Evolutionary conservation across 2,113 vertebrate genomes (phyloP).

Genomic region (Tragelaphus buxtoni): DNA sequence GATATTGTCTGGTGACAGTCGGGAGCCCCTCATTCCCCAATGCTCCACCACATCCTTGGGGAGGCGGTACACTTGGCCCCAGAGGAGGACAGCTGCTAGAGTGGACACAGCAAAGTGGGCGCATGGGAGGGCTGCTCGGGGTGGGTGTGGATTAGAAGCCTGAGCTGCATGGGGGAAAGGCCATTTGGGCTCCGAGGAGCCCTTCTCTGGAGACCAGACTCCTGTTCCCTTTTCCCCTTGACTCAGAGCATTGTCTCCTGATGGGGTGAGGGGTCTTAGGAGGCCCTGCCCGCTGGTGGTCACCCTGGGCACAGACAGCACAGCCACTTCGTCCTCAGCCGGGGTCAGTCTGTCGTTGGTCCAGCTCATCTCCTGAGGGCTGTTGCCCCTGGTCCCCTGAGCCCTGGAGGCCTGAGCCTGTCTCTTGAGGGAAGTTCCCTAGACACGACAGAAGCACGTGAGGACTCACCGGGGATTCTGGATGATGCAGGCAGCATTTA

Average conservation of each 20-base stretch:
- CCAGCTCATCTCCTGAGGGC: background rate
- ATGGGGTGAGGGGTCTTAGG: background rate
- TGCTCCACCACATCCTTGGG: background rate
- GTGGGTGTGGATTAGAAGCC: background rate
- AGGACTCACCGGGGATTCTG: background rate
- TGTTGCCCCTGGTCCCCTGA: background rate
- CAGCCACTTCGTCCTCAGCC: background rate
- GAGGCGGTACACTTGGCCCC: background rate
- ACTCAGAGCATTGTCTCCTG: background rate
- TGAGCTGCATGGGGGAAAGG: background rate
- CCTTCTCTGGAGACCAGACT: background rate
- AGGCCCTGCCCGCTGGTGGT: background rate
- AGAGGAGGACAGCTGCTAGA: background rate
- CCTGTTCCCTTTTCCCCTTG: background rate
- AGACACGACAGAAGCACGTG: background rate
- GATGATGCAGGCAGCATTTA: background rate
- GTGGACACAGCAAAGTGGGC: background rate
- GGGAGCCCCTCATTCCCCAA: background rate
- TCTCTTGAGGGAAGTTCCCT: background rate
- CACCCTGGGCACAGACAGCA: background rate
- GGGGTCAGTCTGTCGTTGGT: background rate
- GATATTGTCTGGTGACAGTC: background rate
- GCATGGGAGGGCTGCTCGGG: background rate
- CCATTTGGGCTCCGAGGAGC: background rate
- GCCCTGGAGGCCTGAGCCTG: background rate